These are phyloP conservation scores for Tigriopus californicus DNA, from an alignment of 2,888 invertebrate species.

Conservation along the genomic window DNA sequence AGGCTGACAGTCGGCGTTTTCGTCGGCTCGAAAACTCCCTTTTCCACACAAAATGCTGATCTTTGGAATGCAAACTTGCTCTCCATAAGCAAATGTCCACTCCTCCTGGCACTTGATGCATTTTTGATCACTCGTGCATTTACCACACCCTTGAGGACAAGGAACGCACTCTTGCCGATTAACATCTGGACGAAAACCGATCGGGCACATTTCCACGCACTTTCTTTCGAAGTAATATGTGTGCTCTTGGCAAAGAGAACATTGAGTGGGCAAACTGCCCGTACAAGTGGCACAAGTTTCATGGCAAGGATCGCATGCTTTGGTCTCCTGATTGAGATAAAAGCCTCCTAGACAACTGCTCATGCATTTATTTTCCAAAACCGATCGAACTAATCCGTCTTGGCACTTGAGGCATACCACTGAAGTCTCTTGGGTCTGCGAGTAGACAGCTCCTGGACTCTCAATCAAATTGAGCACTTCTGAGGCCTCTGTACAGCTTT, in stretches of 20 bases:
- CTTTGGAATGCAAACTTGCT: too few relatives aligned
- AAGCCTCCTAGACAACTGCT: conserved; percentile 44
- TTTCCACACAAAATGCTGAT: too few relatives aligned
- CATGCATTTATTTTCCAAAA: conserved; percentile 34
- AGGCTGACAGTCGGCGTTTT: background rate
- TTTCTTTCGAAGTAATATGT: conserved; percentile 5
- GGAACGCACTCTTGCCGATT: conserved; percentile 49
- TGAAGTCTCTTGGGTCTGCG: background rate
- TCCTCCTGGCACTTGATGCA: background rate
- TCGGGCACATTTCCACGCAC: conserved; percentile 1
- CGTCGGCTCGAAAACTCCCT: background rate
- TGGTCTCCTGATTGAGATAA: conserved; percentile 48
- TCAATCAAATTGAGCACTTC: too few relatives aligned
- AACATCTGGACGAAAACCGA: background rate
- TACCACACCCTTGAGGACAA: conserved; percentile 50
- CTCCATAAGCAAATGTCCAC: too few relatives aligned
- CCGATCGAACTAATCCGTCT: too few relatives aligned
- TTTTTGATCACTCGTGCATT: background rate
- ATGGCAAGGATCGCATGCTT: background rate
- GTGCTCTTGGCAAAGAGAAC: background rate
- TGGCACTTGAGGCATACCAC: background rate
- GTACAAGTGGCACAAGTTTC: background rate
- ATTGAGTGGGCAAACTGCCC: background rate
- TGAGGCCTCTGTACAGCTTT: too few relatives aligned
- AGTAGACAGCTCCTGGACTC: background rate